A percentile compares a stretch with the other conserved stretches of the same genome.
Conservation (phyloP, 2,888 invertebrate species). For the Prostheceraeus crozeri region DNA sequence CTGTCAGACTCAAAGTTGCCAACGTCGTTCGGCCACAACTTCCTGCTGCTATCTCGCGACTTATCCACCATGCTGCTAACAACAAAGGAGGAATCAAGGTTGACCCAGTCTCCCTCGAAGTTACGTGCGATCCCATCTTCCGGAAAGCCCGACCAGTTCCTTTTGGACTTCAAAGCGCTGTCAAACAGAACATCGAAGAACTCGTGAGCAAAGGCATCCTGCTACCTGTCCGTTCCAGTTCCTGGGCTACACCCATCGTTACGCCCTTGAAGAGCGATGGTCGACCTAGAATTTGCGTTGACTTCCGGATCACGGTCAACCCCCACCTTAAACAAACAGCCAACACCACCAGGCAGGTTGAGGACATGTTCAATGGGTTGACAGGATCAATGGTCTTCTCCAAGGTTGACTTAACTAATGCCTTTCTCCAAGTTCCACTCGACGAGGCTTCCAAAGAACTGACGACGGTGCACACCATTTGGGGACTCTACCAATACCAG, state of each 20-base stretch:
- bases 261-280: not conserved
- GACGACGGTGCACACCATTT: not conserved
- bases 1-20: no score
- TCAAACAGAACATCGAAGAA: constrained; percentile 14
- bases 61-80: no score
- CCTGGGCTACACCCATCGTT: constrained; percentile 4
- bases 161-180: constrained; percentile 15
- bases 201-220: constrained; percentile 2
- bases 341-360: constrained; percentile 1
- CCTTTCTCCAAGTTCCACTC: not conserved
- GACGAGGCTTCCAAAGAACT: not conserved
- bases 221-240: not conserved
- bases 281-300: constrained; percentile 14
- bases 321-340: constrained; percentile 21
- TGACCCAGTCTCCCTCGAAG: constrained; percentile 3
- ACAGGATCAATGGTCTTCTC: constrained; percentile 4
- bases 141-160: not conserved
- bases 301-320: constrained; percentile 1
- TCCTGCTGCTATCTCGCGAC: no score
- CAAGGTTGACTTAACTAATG: constrained; percentile 18
- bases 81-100: constrained; percentile 14
- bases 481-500: no score
- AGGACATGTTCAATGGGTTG: constrained; percentile 13
- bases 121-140: constrained; percentile 18
- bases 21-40: no score